Conservation (phyloP, 2,888 invertebrate species). For the Melanargia galathea region DNA sequence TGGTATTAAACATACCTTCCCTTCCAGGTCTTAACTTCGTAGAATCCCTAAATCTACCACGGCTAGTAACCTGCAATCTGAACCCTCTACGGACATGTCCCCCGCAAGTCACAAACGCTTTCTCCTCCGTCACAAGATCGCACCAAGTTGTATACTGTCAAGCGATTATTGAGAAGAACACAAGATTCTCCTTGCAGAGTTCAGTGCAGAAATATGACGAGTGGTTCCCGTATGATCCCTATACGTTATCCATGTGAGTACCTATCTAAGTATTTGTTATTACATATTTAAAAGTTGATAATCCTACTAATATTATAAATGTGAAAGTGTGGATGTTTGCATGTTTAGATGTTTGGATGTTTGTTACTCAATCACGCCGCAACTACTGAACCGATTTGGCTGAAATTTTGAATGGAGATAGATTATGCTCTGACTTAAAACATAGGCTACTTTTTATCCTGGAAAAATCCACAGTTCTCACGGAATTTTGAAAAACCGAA, state of each 20-base stretch:
- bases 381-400: no score
- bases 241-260: constrained; percentile 85
- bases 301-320: no score
- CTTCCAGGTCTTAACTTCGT: constrained; percentile 89
- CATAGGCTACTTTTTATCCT: no score
- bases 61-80: constrained; percentile 91
- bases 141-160: constrained; percentile 97
- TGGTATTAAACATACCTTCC: neutral
- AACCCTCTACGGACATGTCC: constrained; percentile 94
- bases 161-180: constrained; percentile 93
- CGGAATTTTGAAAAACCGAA: no score
- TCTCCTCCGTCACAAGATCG: constrained; percentile 90
- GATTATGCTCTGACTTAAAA: no score
- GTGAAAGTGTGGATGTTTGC: no score
- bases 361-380: no score
- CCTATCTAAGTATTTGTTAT: neutral
- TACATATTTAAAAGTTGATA: no score
- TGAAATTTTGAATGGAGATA: no score
- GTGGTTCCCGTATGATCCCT: constrained; percentile 97
- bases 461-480: no score
- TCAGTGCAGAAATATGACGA: constrained; percentile 80
- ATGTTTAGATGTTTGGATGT: no score
- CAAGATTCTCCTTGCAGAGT: constrained; percentile 78
- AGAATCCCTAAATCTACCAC: constrained; percentile 91
- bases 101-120: constrained; percentile 88